phyloP scores from a whole-genome alignment of 30 jellyfish, hydroid and myxozoan species.

The Aurelia sp. region DNA sequence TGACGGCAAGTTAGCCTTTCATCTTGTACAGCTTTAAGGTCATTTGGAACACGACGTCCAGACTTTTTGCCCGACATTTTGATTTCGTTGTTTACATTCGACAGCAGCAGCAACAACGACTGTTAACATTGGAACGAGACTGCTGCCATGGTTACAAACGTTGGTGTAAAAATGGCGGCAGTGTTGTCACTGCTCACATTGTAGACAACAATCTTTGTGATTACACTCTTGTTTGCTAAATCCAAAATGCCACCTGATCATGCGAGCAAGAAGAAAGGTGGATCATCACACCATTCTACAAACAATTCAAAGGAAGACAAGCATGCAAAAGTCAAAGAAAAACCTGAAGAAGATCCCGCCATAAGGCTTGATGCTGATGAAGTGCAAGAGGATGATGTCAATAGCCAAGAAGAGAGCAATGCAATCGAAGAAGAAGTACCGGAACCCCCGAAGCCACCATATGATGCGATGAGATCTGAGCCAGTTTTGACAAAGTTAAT shows the following conservation, averaged over 20 bases:
- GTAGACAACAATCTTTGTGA: no score
- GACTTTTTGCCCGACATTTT: conserved; percentile 48
- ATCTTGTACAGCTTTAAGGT: conserved; percentile 66
- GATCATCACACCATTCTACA: conserved; percentile 4
- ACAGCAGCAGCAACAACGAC: not conserved
- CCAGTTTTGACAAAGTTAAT: conserved; percentile 76
- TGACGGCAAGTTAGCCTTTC: conserved; percentile 81
- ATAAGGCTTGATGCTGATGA: conserved; percentile 15
- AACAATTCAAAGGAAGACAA: conserved; percentile 57
- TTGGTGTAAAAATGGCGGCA: no score
- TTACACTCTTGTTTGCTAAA: no score
- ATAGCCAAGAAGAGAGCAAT: conserved; percentile 2
- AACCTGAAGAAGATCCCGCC: conserved; percentile 7
- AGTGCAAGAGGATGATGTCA: not conserved
- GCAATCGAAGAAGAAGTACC: conserved; percentile 4
- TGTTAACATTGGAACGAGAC: not conserved
- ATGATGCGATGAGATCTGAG: conserved; percentile 81
- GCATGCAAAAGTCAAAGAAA: not conserved
- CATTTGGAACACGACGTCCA: conserved; percentile 53
- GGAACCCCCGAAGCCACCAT: conserved; percentile 39
- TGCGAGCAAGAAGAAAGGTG: conserved; percentile 30
- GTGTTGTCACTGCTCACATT: no score
- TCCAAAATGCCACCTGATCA: conserved; percentile 43
- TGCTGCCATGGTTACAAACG: no score
- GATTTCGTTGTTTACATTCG: not conserved